Base-by-base conservation (phyloP, 2,113 vertebrate species). In the Pelobates fuscus region DNA sequence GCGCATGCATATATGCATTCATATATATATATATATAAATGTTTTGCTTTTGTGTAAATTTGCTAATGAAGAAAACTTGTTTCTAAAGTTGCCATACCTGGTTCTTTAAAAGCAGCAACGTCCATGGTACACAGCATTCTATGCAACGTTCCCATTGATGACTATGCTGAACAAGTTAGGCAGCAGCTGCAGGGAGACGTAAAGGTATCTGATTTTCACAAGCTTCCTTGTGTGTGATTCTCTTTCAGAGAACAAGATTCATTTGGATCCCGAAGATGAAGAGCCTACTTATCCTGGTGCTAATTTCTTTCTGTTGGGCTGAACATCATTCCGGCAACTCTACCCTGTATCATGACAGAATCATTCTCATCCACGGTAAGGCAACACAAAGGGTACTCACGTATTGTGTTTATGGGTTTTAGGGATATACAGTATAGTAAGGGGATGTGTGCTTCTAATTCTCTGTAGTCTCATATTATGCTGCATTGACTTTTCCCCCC, bases 291-390 rank as follows among this genome's bases (percentile, higher is more conserved):
- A 91, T 88, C 79, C 89, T 94, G 89, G 92, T 92, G 86, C 86
- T 98, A 79, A 84, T 96, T 84, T 90, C 89, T 78, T 66, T 92
- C 86, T 94, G 88, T 71, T 90, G 96, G 92, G 92, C 91, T 87
- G 91, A 89, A 84, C 91, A 84, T 81, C 86, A 89, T 65, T 87
- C 92, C 77, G 70, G 80, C 78, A 91, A 86, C 57, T 90, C 87
- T 77, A 90, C 88, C 77, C 82, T 91, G 84, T 89, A 87, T 63
- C 84, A 88, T 79, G 92, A 93, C 74, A 91, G 91, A 82, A 95
- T 94, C 80, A 90, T 97, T 86, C 96, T 96, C 69, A 64, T 97
- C 79, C 89, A 87, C 94, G 95, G 96, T 99, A 96, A 91, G 95
- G 32, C 85, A 84, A 86, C 78, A 32, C 46, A 0, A 65, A 46